Percentiles rank a stretch among this genome's conserved stretches.
Evolutionary conservation across 2,113 vertebrate species (phyloP).

Genomic region (Heliornis fulica): DNA sequence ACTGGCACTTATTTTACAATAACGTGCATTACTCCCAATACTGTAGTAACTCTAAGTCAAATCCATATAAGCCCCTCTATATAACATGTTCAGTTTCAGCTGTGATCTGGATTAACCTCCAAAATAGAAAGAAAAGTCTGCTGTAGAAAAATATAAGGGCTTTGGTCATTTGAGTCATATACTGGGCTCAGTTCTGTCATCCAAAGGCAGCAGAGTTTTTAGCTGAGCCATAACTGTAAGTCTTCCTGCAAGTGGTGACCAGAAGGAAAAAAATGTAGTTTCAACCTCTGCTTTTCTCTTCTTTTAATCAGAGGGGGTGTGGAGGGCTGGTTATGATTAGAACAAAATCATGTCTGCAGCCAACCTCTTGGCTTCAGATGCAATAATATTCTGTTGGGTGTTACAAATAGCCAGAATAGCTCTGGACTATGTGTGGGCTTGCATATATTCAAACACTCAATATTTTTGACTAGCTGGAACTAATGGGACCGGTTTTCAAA

Average conservation of each 20-base stretch:
- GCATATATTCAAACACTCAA: neutral
- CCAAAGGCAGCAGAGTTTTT: neutral
- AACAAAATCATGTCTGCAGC: neutral
- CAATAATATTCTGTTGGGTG: neutral
- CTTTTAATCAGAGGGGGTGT: neutral
- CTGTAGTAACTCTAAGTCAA: constrained; percentile 33
- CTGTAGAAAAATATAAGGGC: neutral
- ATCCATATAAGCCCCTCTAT: constrained; percentile 11
- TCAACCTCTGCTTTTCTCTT: neutral
- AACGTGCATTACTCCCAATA: constrained; percentile 7
- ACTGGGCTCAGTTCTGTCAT: neutral
- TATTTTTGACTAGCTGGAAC: neutral
- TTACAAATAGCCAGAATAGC: neutral
- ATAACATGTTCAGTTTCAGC: constrained; percentile 15
- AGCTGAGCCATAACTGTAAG: neutral
- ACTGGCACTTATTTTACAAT: neutral
- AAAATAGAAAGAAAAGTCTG: constrained; percentile 22
- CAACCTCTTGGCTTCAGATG: neutral
- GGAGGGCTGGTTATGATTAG: neutral
- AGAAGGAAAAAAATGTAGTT: neutral
- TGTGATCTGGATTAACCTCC: constrained; percentile 59
- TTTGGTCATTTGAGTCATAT: neutral
- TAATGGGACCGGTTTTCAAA: constrained; percentile 6
- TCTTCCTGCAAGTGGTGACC: neutral
- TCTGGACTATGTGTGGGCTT: neutral